Conservation (phyloP, 1,140 invertebrate genomes). For the Achroia grisella region DNA sequence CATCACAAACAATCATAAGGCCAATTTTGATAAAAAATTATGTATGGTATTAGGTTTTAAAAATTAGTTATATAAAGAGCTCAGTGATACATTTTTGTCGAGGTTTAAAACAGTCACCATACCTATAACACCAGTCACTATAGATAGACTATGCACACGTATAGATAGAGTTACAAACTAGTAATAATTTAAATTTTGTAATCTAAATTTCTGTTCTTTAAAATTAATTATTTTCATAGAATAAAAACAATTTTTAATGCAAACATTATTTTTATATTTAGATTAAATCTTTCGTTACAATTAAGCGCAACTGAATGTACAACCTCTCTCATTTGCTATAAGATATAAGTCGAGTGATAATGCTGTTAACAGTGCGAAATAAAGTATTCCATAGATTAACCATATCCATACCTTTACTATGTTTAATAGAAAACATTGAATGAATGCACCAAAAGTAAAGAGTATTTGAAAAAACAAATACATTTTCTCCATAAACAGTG, state of each 20-base stretch:
- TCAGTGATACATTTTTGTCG: too few species aligned
- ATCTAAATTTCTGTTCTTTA: too few species aligned
- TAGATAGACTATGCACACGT: too few species aligned
- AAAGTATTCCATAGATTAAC: conserved; percentile 58
- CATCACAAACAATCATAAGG: too few species aligned
- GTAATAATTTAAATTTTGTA: too few species aligned
- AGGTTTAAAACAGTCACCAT: too few species aligned
- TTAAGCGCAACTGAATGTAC: conserved; percentile 64
- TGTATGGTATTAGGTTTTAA: too few species aligned
- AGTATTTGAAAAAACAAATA: conserved; percentile 67
- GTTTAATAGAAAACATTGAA: conserved; percentile 63
- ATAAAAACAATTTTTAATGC: neutral
- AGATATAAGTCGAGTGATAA: conserved; percentile 55
- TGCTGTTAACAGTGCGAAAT: conserved; percentile 49
- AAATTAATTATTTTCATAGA: too few species aligned
- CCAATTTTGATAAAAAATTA: too few species aligned
- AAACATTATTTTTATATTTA: neutral
- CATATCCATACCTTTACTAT: conserved; percentile 54
- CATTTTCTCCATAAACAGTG: conserved; percentile 67
- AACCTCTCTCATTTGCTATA: conserved; percentile 62
- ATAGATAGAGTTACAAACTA: too few species aligned
- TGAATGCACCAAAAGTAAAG: conserved; percentile 63
- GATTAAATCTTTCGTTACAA: neutral
- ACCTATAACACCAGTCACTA: too few species aligned
- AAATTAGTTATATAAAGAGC: too few species aligned